phyloP scores from a whole-genome alignment of 2,797 vertebrate species.

The Lindbergichthys nudifrons region DNA sequence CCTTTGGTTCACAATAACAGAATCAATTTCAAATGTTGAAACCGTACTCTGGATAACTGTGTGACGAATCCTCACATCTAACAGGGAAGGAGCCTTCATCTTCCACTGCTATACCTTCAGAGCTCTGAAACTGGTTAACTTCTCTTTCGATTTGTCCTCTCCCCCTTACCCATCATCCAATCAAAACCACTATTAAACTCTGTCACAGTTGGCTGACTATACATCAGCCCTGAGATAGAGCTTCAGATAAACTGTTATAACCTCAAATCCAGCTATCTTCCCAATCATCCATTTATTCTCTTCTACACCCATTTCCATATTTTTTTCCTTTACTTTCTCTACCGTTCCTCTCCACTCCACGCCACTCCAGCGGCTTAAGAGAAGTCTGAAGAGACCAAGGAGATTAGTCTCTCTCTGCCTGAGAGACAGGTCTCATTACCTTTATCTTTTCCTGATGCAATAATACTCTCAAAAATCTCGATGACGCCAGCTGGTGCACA shows the following conservation, averaged over 20 bases:
- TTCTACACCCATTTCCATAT: slow-evolving; percentile 12
- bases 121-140: slow-evolving; percentile 10
- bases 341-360: slow-evolving; percentile 43
- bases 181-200: slow-evolving; percentile 30
- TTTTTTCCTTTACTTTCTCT: slow-evolving; percentile 18
- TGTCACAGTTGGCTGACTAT: slow-evolving; percentile 52
- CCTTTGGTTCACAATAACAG: slow-evolving; percentile 26
- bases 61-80: slow-evolving; percentile 21
- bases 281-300: slow-evolving; percentile 12
- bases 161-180: slow-evolving; percentile 40
- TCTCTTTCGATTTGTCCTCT: slow-evolving; percentile 37
- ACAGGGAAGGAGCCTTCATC: slow-evolving; percentile 4
- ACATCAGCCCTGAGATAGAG: slow-evolving; percentile 47
- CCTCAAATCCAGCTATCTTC: slow-evolving; percentile 16
- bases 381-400: slow-evolving; percentile 57
- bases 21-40: slow-evolving; percentile 14
- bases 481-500: slow-evolving; percentile 17
- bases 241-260: slow-evolving; percentile 18
- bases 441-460: slow-evolving; percentile 72
- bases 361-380: slow-evolving; percentile 60
- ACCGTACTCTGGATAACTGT: not conserved
- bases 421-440: slow-evolving; percentile 77
- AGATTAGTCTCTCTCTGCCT: slow-evolving; percentile 70
- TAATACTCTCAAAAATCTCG: slow-evolving; percentile 60
- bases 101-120: not conserved